Conservation (phyloP, 2,113 vertebrate species). For the Cygnus atratus region DNA sequence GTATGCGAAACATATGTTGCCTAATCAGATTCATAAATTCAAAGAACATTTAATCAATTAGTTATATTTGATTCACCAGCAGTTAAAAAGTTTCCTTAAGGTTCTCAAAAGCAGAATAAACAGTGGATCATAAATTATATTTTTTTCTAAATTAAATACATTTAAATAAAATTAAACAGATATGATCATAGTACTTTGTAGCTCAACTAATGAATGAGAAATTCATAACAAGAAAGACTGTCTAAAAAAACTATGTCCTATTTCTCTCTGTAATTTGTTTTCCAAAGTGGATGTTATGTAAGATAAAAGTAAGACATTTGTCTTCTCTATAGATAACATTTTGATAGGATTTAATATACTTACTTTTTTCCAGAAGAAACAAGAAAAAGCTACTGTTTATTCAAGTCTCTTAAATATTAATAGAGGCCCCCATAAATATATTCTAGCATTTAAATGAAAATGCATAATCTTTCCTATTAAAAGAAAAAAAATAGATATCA, state of each 20-base stretch:
- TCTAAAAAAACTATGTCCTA: neutral
- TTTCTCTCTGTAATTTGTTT: neutral
- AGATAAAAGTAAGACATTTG: neutral
- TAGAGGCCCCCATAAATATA: neutral
- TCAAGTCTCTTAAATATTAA: neutral
- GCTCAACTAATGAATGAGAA: neutral
- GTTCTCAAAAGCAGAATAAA: slow-evolving; percentile 57
- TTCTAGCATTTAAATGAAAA: neutral
- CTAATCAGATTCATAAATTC: slow-evolving; percentile 69
- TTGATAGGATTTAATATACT: neutral
- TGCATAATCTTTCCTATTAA: neutral
- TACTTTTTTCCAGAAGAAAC: neutral
- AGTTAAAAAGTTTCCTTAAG: slow-evolving; percentile 51
- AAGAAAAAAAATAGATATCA: neutral
- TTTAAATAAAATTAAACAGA: neutral
- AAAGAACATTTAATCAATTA: slow-evolving; percentile 68
- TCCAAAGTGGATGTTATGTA: neutral
- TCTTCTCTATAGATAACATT: neutral
- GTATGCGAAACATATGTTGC: slow-evolving; percentile 51
- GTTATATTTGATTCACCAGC: slow-evolving; percentile 47
- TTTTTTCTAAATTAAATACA: slow-evolving; percentile 42
- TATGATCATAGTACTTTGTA: neutral
- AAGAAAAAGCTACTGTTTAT: neutral
- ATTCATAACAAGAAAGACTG: neutral
- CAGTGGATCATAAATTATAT: neutral